These are phyloP conservation scores for Syndactyla subalaris DNA, from an alignment of 2,797 vertebrate genomes.

Conservation along the genomic window DNA sequence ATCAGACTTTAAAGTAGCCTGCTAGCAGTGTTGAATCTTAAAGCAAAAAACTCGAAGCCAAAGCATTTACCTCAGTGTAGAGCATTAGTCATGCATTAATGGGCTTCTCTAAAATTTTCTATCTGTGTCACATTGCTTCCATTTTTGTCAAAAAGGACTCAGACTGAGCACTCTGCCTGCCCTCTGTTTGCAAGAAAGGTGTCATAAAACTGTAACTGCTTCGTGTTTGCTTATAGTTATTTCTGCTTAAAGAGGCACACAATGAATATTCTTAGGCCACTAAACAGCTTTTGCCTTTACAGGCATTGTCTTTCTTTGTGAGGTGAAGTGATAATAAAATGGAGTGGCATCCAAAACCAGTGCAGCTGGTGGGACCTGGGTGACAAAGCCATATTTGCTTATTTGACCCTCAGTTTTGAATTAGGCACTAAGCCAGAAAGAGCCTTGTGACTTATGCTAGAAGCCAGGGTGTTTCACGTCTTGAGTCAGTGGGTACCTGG, in stretches of 20 bases:
- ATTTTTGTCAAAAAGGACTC: background rate
- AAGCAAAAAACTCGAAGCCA: background rate
- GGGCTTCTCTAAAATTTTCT: background rate
- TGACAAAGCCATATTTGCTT: background rate
- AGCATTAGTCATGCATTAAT: background rate
- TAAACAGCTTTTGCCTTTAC: background rate
- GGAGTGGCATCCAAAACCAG: background rate
- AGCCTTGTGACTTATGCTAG: background rate
- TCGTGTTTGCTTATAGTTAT: background rate
- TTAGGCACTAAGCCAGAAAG: background rate
- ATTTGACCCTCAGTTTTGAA: background rate
- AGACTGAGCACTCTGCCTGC: background rate
- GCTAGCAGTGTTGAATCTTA: background rate
- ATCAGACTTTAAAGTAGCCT: background rate
- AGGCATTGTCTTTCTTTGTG: background rate
- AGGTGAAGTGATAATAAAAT: background rate
- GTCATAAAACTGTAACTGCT: background rate
- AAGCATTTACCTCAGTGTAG: background rate
- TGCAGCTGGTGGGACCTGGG: background rate
- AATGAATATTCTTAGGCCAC: background rate
- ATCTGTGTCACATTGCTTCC: background rate
- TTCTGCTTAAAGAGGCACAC: background rate
- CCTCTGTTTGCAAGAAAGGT: background rate
- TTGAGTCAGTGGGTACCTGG: accelerated
- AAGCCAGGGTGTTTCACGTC: background rate